Percentiles rank a stretch among this genome's conserved stretches.
Evolutionary conservation across 2,797 vertebrate genomes (phyloP).

Genomic region (Benthosema pterotum): DNA sequence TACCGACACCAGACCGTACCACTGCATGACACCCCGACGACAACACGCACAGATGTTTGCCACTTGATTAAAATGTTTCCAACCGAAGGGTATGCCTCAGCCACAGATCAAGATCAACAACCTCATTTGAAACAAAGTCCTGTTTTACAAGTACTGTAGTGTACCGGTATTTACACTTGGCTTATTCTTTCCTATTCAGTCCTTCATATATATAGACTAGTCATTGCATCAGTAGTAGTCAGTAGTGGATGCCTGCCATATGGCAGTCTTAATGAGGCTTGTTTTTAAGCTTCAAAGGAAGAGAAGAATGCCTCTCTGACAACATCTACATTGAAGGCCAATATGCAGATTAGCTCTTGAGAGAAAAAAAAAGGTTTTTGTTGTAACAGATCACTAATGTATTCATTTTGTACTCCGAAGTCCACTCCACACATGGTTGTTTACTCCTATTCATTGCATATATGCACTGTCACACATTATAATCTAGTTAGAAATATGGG

Average conservation of each 20-base stretch:
- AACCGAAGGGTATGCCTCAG: too few species aligned
- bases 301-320: conserved; percentile 21
- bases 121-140: too few species aligned
- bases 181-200: conserved; percentile 15
- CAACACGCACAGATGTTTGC: too few species aligned
- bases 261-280: conserved; percentile 51
- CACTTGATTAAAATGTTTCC: too few species aligned
- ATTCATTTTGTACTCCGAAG: conserved; percentile 3
- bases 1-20: too few species aligned
- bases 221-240: conserved; percentile 4
- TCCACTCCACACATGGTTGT: neutral
- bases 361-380: neutral
- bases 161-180: too few species aligned
- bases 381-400: conserved; percentile 5
- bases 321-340: conserved; percentile 10
- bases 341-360: conserved; percentile 15
- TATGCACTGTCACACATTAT: conserved; percentile 5
- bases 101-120: too few species aligned
- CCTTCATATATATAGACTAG: conserved; percentile 28
- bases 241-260: conserved; percentile 46
- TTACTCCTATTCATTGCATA: neutral
- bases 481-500: neutral
- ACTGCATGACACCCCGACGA: too few species aligned
- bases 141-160: neutral
- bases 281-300: conserved; percentile 34